Conservation (phyloP, 2,113 vertebrate species). For the Scolopax mira region DNA sequence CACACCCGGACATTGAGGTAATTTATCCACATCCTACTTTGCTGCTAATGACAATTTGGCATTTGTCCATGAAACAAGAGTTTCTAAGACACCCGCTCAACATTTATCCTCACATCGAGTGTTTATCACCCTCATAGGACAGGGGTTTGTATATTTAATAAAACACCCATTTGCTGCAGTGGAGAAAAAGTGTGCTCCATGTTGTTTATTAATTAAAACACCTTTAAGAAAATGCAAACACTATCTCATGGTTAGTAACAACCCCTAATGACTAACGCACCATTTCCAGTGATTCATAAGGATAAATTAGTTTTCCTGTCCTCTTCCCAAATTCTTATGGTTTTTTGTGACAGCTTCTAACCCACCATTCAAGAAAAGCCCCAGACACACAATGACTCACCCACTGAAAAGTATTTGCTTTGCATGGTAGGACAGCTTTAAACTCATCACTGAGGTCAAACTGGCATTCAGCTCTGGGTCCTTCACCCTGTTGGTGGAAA, state of each 20-base stretch:
- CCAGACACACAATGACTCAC: background rate
- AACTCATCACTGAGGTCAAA: background rate
- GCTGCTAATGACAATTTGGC: background rate
- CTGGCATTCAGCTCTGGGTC: background rate
- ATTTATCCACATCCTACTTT: background rate
- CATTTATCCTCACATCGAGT: background rate
- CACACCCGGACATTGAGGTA: background rate
- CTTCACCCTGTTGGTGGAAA: background rate
- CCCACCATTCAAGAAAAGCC: background rate
- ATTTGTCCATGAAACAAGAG: background rate
- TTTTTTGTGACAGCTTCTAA: background rate
- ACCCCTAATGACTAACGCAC: background rate
- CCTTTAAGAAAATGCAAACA: background rate
- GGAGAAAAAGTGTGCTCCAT: background rate
- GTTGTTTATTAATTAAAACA: background rate
- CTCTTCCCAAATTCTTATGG: background rate
- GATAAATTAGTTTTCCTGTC: background rate
- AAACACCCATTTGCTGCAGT: background rate
- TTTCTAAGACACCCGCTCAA: background rate
- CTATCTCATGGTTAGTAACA: background rate
- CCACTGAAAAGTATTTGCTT: background rate
- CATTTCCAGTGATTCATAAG: background rate
- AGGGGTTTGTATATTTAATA: background rate
- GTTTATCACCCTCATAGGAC: background rate
- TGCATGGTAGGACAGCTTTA: background rate